Conservation (phyloP, 2,888 invertebrate species). For the Lobophora halterata region DNA sequence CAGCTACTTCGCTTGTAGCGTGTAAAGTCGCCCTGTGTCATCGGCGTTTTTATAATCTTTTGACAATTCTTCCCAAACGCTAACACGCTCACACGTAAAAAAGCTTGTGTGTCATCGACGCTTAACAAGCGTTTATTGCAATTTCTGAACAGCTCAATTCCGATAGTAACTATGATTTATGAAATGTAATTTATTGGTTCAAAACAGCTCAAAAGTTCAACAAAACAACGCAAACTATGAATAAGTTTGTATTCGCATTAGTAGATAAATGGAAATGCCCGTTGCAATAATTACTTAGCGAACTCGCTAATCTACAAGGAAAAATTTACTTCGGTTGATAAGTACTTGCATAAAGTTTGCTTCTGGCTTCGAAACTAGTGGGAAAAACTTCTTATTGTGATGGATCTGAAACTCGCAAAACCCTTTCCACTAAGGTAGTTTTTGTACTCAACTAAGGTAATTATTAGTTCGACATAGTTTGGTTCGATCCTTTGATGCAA, state of each 20-base stretch:
- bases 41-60: too few relatives aligned
- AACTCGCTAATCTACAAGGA: constrained; percentile 33
- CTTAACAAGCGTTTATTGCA: too few relatives aligned
- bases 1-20: too few relatives aligned
- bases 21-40: too few relatives aligned
- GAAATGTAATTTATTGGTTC: neutral
- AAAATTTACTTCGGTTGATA: constrained; percentile 33
- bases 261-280: constrained; percentile 25
- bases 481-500: too few relatives aligned
- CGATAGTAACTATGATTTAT: too few relatives aligned
- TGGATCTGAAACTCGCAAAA: constrained; percentile 25
- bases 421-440: constrained; percentile 15
- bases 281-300: constrained; percentile 34
- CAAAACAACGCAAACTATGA: constrained; percentile 1
- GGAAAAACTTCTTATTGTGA: constrained; percentile 30
- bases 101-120: too few relatives aligned
- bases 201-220: neutral
- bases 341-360: constrained; percentile 33
- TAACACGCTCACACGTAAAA: too few relatives aligned
- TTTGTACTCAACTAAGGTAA: constrained; percentile 13
- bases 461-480: too few relatives aligned
- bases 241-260: constrained; percentile 3
- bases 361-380: constrained; percentile 29
- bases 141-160: too few relatives aligned
- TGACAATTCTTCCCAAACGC: too few relatives aligned